Evolutionary conservation across 2,113 vertebrate genomes (phyloP).

Genomic region (Tyto alba): DNA sequence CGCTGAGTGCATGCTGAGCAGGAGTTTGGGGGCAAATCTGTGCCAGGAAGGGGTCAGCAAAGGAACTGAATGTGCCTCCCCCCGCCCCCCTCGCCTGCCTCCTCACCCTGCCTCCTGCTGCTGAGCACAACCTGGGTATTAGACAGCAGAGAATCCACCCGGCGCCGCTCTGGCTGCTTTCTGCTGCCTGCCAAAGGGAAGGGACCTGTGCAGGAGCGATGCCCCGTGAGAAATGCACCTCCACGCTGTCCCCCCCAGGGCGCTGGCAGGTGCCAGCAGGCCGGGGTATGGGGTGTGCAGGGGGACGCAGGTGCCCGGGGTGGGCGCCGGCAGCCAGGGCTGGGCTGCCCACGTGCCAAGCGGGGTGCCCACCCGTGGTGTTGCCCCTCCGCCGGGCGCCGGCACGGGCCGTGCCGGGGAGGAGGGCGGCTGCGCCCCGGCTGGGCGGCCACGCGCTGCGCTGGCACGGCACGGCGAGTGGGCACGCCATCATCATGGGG

Average conservation of each 20-base stretch:
- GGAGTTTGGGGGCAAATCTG: not conserved
- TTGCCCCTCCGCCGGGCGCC: not conserved
- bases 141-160: slow-evolving; percentile 30
- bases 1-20: not conserved
- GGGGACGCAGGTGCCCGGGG: rapidly evolving
- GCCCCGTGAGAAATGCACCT: not conserved
- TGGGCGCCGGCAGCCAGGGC: not conserved
- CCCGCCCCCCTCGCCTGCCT: not conserved
- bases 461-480: not conserved
- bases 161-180: not conserved
- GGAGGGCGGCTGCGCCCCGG: not conserved
- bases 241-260: rapidly evolving
- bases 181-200: not conserved
- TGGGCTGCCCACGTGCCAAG: not conserved
- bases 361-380: not conserved
- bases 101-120: not conserved
- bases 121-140: not conserved
- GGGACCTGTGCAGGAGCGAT: not conserved
- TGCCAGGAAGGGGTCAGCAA: not conserved
- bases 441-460: not conserved
- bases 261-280: not conserved
- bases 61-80: not conserved
- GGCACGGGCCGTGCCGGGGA: not conserved
- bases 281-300: no score
- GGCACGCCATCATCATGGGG: not conserved